Conservation (phyloP, 2,888 invertebrate species). For the Lacanobia oleracea region DNA sequence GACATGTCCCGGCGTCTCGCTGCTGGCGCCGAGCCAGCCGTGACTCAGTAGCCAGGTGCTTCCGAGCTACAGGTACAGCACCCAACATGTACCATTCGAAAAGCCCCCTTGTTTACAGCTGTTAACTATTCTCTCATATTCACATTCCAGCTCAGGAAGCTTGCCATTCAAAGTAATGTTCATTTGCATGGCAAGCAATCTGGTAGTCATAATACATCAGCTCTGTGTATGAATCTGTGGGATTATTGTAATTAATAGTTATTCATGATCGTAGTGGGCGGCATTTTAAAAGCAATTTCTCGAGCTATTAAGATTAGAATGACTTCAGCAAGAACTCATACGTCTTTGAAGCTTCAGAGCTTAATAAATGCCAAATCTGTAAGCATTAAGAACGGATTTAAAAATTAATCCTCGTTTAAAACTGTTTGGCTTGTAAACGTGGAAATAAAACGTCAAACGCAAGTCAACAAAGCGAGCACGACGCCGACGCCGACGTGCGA, state of each 20-base stretch:
- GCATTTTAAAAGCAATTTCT: slow-evolving; percentile 17
- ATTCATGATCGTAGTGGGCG: not conserved
- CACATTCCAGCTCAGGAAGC: slow-evolving; percentile 1
- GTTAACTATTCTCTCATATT: not conserved
- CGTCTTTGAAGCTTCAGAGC: slow-evolving; percentile 1
- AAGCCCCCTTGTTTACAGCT: not conserved
- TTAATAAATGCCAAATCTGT: slow-evolving; percentile 12
- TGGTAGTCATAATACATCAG: not conserved
- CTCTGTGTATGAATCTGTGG: slow-evolving; percentile 6
- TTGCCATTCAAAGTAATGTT: slow-evolving; percentile 9
- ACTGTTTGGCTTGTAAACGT: slow-evolving; percentile 35
- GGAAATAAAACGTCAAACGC: slow-evolving; percentile 16
- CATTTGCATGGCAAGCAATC: slow-evolving; percentile 1
- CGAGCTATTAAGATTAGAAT: slow-evolving; percentile 4
- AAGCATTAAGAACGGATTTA: slow-evolving; percentile 11
- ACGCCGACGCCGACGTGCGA: too few relatives aligned
- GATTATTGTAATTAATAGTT: slow-evolving; percentile 21
- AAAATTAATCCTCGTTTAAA: slow-evolving; percentile 19
- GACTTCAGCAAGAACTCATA: not conserved
- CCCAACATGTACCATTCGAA: too few relatives aligned
- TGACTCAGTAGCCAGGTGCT: slow-evolving; percentile 31
- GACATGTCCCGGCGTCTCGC: not conserved
- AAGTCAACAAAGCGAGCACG: slow-evolving; percentile 22
- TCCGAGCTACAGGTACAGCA: too few relatives aligned
- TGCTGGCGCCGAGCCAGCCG: slow-evolving; percentile 37